Percentiles rank a stretch among this genome's conserved stretches.
phyloP scores from a whole-genome alignment of 2,113 vertebrate species.

The Sceloporus tristichus region DNA sequence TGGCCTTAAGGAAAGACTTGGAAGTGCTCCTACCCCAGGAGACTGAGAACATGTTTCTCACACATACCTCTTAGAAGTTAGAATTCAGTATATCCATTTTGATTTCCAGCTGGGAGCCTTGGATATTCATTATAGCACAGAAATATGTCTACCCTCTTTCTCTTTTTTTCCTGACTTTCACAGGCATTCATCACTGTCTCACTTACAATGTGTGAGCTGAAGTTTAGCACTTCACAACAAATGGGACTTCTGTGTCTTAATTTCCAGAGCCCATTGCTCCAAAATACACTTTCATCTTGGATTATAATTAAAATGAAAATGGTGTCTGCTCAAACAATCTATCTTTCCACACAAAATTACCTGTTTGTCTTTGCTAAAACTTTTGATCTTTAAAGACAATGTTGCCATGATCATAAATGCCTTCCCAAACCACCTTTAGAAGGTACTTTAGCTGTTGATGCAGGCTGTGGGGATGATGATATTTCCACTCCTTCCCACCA shows the following conservation, averaged over 20 bases:
- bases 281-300: conserved; percentile 11
- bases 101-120: background rate
- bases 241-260: background rate
- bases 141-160: background rate
- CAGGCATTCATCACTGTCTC: background rate
- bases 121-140: background rate
- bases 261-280: conserved; percentile 2
- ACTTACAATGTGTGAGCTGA: conserved; percentile 2
- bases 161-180: background rate
- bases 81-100: background rate
- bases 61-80: background rate
- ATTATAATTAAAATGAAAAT: conserved; percentile 25
- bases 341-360: background rate
- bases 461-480: no score
- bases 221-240: background rate
- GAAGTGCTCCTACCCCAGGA: background rate
- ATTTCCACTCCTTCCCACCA: no score
- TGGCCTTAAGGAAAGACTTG: background rate
- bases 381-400: background rate
- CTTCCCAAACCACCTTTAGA: no score
- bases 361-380: background rate
- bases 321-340: background rate
- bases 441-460: no score
- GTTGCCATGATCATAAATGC: background rate
- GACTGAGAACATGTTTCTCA: background rate